Evolutionary conservation across 2,113 vertebrate species (phyloP).

Genomic region (Serinus canaria): DNA sequence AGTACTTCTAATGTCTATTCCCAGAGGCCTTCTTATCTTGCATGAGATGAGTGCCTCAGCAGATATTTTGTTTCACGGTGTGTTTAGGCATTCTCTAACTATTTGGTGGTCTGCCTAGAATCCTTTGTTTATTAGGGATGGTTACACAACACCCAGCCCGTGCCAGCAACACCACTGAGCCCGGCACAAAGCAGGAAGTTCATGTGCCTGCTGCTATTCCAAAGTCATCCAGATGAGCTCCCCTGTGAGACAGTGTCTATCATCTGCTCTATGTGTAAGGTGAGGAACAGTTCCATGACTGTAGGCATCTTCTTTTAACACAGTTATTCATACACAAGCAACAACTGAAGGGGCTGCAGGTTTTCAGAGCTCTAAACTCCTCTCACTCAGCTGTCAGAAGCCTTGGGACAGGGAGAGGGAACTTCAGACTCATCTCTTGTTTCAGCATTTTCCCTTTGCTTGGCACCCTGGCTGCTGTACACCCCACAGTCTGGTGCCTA

Average conservation of each 20-base stretch:
- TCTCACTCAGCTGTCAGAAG: neutral
- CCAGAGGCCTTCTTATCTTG: conserved; percentile 42
- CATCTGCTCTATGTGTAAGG: neutral
- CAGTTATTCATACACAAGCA: neutral
- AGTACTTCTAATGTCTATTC: neutral
- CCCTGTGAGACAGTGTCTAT: neutral
- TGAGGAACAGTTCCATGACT: neutral
- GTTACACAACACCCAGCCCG: neutral
- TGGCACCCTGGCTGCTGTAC: neutral
- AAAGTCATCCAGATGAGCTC: neutral
- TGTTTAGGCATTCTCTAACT: neutral
- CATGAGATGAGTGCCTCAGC: neutral
- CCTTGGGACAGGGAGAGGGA: neutral
- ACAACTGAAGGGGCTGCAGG: neutral
- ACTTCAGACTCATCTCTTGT: neutral
- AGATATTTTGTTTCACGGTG: neutral
- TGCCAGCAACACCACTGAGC: neutral
- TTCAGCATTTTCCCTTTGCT: neutral
- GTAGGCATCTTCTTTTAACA: neutral
- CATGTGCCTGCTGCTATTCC: neutral
- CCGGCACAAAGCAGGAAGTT: neutral
- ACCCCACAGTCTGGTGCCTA: neutral
- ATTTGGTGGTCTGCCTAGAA: neutral
- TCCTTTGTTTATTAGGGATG: neutral
- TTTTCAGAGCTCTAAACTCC: neutral